Evolutionary conservation across 2,113 vertebrate species (phyloP), one percentile per base, ranked within the genome.

Genomic region (Procavia capensis): DNA sequence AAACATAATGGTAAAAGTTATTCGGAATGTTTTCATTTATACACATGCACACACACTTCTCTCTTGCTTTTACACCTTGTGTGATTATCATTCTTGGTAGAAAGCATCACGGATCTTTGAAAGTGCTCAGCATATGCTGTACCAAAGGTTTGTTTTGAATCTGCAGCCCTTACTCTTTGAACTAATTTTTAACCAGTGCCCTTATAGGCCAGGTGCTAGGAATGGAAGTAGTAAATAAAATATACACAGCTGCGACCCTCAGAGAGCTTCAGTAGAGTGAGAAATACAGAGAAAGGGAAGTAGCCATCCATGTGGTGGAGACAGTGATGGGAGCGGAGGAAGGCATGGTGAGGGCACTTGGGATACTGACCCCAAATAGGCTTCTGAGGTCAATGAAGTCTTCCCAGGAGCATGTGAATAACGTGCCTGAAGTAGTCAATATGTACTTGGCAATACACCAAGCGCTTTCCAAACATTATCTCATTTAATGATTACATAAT

Each of bases 131-230:
- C 27, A 25, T 20, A 2, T 63, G 31, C 0, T 54, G 1, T 75
- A 74, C 45, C 36, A 76, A 93, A 84, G 17, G 7, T 16, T 39
- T 94, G 24, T 68, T 84, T 43, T 45, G 85, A 59, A 86, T 54
- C 39, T 36, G 27, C 88, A 76, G 47, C 2, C 24, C 8, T 2
- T 47, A 57, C 43, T 88, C 93, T 93, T 76, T 93, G 9, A 81
- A 88, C 24, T 68, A 24, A 17, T 76, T 41, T 80, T 91, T 96
- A 92, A 85, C 75, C 79, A 54, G 24, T 86, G 9, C 24, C 86
- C 3, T 70, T 83, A 76, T 34, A 72, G 41, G 54, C 57, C 29
- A 19, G 41, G 20, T 92, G 43, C 84, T 75, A 94, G 74, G 14
- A 87, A 45, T 61, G 76, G 59, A 74, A 74, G 0, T 24, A 85